Base-by-base conservation (phyloP, 2,113 vertebrate genomes). In the Alouatta palliata region DNA sequence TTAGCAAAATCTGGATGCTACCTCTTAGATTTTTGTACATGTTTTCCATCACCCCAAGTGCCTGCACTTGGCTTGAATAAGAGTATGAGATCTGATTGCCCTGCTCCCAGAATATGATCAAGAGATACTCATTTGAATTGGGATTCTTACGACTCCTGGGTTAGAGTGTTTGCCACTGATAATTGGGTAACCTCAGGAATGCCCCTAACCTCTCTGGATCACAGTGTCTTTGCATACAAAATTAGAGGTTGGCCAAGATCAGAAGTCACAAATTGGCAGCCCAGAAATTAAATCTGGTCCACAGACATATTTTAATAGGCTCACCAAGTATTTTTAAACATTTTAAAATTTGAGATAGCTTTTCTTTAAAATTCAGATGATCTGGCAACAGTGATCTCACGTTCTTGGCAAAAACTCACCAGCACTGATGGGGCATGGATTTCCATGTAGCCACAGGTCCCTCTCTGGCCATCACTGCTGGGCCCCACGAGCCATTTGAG, bases 131-230 rank as follows among this genome's bases (percentile, higher is more conserved):
- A 43, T 75, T 86, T 56, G 8, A 40, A 82, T 35, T 85, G 68
- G 88, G 47, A 54, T 56, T 66, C 45, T 90, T 71, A 93, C 87
- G 54, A 88, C 17, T 30, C 61, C 25, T 79, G 49, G 35, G 8
- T 82, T 97, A 83, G 19, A 88, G 64, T 76, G 13, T 92, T 87
- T 97, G 66, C 21, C 68, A 77, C 16, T 54, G 66, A 90, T 61
- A 64, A 20, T 35, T 76, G 8, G 21, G 43, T 91, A 9, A 81
- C 35, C 45, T 90, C 56, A 89, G 14, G 32, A 11, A 83, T 45
- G 21, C 54, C 45, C 47, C 58, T 64, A 19, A 71, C 94, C 52
- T 83, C 27, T 81, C 27, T 76, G 35, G 17, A 87, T 32, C 45
- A 89, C 9, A 43, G 25, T 71, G 40, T 82, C 45, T 40, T 61